phyloP scores from a whole-genome alignment of 2,888 invertebrate genomes.

The Mythimna impura region DNA sequence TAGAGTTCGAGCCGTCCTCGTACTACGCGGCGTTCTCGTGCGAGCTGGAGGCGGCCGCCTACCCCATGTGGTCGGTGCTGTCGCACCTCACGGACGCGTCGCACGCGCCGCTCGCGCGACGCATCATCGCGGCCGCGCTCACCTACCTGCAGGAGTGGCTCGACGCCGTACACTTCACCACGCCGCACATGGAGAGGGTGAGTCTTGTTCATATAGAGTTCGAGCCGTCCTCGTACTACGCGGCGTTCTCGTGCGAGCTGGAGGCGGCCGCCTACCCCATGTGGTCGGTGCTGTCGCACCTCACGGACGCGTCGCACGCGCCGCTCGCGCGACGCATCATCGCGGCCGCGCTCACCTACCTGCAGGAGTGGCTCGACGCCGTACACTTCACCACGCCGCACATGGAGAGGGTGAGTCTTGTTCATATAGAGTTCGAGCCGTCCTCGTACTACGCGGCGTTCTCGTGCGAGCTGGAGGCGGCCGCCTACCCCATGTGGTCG shows the following conservation, averaged over 20 bases:
- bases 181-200: conserved; percentile 89
- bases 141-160: conserved; percentile 96
- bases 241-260: conserved; percentile 98
- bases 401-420: conserved; percentile 85
- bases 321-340: conserved; percentile 94
- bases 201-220: conserved; percentile 91
- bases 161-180: conserved; percentile 94
- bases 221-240: conserved; percentile 99
- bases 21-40: conserved; percentile 99
- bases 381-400: conserved; percentile 93
- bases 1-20: conserved; percentile 98
- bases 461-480: conserved; percentile 98
- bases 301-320: conserved; percentile 93
- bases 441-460: conserved; percentile 99
- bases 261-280: conserved; percentile 99
- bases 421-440: conserved; percentile 95
- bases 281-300: conserved; percentile 98
- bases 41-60: conserved; percentile 98
- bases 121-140: conserved; percentile 94
- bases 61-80: conserved; percentile 99
- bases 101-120: conserved; percentile 93
- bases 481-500: conserved; percentile 99
- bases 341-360: conserved; percentile 93
- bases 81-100: conserved; percentile 95
- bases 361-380: conserved; percentile 97